Evolutionary conservation across 2,888 invertebrate genomes (phyloP), one percentile per base, ranked within the genome.

Genomic region (Cephus spinipes): DNA sequence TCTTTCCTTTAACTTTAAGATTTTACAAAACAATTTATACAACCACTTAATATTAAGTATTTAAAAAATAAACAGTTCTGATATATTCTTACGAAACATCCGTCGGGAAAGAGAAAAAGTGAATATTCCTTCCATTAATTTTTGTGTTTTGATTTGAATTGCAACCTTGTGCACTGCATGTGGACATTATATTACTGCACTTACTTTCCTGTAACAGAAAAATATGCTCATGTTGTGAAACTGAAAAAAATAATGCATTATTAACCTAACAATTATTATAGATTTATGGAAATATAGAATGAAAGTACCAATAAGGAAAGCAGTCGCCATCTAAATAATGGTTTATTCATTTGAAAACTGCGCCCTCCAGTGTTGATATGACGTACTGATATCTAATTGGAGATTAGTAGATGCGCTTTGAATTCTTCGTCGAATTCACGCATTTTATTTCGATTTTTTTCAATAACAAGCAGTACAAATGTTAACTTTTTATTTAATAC

Each of bases 41-140:
- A 55, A 40, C 15, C 9, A 35, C 23, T 9, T 55, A 2, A 55
- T 9, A 40, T 4, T 30, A 30, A 30, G 12, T 71, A 30, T 32
- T 71, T 30, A 30, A 23, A 15, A 36, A 23, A 6, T 74, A 12
- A 12, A 32, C 69, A 31, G 4, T 30, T 33, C 35, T n/a, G 12
- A 9, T 74, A 35, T 30, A 11, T n/a, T 74, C 71, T 71, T 71
- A 71, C 71, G 71, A 32, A 32, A 32, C 9, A 23, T 71, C 71
- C 32, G 15, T 83, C 74, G 2, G 87, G 85, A 68, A 86, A 85
- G 23, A 81, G 73, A 69, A 84, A 87, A 30, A 88, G 78, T 32
- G 73, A 35, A 86, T 77, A 32, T 76, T 77, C 73, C 79, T 81
- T 12, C 82, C 85, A 32, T 85, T 75, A 30, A 86, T 55, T 35